Evolutionary conservation across 2,888 invertebrate genomes (phyloP).

Genomic region (Chloroclystis v-ata): DNA sequence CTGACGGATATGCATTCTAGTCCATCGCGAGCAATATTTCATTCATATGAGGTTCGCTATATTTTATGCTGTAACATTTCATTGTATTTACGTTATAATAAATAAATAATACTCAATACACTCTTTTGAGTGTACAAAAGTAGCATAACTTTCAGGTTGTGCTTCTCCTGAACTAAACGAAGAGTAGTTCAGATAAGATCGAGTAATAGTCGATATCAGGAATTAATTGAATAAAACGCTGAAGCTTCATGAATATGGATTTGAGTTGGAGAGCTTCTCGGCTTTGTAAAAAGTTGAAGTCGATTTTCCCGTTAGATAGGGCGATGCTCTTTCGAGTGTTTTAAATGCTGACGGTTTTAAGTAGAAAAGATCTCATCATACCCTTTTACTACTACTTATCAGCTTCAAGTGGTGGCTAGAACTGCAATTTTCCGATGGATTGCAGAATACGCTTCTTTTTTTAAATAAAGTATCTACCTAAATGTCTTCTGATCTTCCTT

Average conservation of each 20-base stretch:
- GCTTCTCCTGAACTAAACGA: not conserved
- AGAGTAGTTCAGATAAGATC: conserved; percentile 40
- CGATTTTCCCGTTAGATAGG: conserved; percentile 49
- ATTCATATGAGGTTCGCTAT: too few relatives aligned
- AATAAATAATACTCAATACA: too few relatives aligned
- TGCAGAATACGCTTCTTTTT: too few relatives aligned
- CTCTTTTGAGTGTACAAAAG: too few relatives aligned
- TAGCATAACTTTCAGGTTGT: not conserved
- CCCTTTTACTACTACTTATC: not conserved
- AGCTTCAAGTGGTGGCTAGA: not conserved
- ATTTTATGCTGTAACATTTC: too few relatives aligned
- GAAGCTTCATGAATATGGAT: conserved; percentile 69
- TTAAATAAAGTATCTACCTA: too few relatives aligned
- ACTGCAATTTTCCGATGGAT: too few relatives aligned
- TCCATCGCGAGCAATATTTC: too few relatives aligned
- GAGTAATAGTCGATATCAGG: conserved; percentile 43
- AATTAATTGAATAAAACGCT: conserved; percentile 73
- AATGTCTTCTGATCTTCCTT: too few relatives aligned
- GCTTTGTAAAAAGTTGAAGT: conserved; percentile 56
- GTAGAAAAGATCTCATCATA: not conserved
- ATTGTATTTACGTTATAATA: too few relatives aligned
- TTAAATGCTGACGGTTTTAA: conserved; percentile 14
- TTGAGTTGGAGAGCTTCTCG: conserved; percentile 48
- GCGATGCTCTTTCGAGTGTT: conserved; percentile 22
- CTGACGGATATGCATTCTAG: too few relatives aligned